Conservation (phyloP, 2,888 invertebrate species). For the Drymonia ruficornis region DNA sequence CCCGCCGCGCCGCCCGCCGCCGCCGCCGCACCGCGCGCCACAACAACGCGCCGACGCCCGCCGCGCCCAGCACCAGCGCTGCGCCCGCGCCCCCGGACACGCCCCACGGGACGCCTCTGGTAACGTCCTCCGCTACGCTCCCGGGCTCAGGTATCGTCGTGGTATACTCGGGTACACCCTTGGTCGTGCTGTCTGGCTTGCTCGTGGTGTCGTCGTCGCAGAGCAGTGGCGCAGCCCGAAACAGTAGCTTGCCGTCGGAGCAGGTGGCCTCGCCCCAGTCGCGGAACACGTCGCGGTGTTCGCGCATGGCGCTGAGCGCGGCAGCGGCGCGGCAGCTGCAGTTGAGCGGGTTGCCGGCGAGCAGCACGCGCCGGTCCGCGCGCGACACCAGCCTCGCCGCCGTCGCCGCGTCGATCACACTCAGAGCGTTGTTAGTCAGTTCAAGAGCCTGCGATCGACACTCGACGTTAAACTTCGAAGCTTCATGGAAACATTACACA, state of each 20-base stretch:
- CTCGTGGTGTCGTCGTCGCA: neutral
- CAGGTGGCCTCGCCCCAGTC: neutral
- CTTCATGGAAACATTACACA: too few relatives aligned
- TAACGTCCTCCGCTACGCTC: too few relatives aligned
- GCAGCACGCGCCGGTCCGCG: slow-evolving; percentile 4
- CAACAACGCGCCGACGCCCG: slow-evolving; percentile 18
- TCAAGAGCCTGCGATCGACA: neutral
- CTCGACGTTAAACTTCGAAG: too few relatives aligned
- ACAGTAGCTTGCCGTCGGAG: neutral
- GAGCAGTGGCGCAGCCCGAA: neutral
- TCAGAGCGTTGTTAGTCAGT: neutral
- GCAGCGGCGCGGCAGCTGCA: slow-evolving; percentile 24
- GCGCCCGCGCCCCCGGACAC: slow-evolving; percentile 7
- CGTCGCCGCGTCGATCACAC: slow-evolving; percentile 3
- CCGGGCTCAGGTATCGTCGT: too few relatives aligned
- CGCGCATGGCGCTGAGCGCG: slow-evolving; percentile 16
- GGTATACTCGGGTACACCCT: too few relatives aligned
- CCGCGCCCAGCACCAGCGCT: neutral
- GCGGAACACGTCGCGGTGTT: neutral
- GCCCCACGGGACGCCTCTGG: too few relatives aligned
- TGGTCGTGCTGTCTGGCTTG: too few relatives aligned
- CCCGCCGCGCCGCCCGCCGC: slow-evolving; percentile 20
- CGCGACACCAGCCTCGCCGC: neutral
- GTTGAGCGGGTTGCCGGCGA: slow-evolving; percentile 12
- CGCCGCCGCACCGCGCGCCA: slow-evolving; percentile 19